Evolutionary conservation across 1,140 invertebrate genomes (phyloP).

Genomic region (Leptoteleia sp.): DNA sequence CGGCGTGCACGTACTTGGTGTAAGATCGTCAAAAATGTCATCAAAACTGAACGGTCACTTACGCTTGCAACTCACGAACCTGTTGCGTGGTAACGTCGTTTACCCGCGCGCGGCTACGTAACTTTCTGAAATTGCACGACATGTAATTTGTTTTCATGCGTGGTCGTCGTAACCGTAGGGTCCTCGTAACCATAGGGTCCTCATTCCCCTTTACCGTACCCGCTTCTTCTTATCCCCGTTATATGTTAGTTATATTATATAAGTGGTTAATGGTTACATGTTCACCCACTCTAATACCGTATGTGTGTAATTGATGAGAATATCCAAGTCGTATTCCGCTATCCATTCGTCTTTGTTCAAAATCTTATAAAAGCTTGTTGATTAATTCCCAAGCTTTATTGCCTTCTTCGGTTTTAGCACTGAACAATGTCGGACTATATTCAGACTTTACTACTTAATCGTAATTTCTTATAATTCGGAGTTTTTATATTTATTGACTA

Average conservation of each 20-base stretch:
- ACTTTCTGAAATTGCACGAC: conserved; percentile 63
- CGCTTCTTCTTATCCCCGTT: neutral
- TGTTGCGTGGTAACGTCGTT: conserved; percentile 66
- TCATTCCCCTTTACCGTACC: conserved; percentile 28
- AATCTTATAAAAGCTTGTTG: too few species aligned
- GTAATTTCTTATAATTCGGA: too few species aligned
- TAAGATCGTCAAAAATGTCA: conserved; percentile 62
- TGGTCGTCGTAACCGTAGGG: conserved; percentile 60
- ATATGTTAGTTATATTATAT: conserved; percentile 31
- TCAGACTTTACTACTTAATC: too few species aligned
- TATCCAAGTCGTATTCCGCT: conserved; percentile 21
- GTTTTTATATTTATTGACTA: too few species aligned
- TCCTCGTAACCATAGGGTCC: conserved; percentile 54
- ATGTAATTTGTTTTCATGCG: conserved; percentile 66
- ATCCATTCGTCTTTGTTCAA: conserved; percentile 13
- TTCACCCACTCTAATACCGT: conserved; percentile 39
- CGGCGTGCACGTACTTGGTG: conserved; percentile 6
- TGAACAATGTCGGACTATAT: too few species aligned
- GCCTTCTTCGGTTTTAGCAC: too few species aligned
- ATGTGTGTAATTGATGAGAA: conserved; percentile 39
- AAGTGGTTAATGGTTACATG: conserved; percentile 32
- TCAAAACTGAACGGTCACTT: conserved; percentile 65
- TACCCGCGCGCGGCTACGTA: conserved; percentile 51
- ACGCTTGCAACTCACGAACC: conserved; percentile 66
- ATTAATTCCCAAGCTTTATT: too few species aligned